A percentile compares a stretch with the other conserved stretches of the same genome.
These are phyloP conservation scores for Calephelis virginiensis DNA, from an alignment of 1,140 invertebrate species.

Conservation along the genomic window DNA sequence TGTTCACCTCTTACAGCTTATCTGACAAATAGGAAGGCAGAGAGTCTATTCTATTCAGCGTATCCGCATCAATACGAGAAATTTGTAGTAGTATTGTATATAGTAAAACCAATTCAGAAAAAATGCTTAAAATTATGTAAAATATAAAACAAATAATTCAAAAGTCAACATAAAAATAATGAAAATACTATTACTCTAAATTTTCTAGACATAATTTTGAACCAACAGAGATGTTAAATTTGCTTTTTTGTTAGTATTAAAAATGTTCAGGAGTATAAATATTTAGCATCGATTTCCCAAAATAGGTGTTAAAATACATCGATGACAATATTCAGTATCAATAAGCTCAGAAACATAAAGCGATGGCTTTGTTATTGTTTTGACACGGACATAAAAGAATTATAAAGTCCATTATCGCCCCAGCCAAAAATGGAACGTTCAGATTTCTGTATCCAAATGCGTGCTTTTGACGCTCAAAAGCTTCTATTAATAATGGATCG, in stretches of 20 bases:
- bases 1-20: too few species aligned
- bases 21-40: too few species aligned
- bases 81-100: too few species aligned
- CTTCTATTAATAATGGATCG: slow-evolving; percentile 38
- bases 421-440: slow-evolving; percentile 7
- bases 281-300: neutral
- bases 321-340: slow-evolving; percentile 8
- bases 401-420: slow-evolving; percentile 12
- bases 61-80: too few species aligned
- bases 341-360: neutral
- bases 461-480: slow-evolving; percentile 34
- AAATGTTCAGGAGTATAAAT: neutral
- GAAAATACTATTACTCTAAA: too few species aligned
- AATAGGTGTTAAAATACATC: neutral
- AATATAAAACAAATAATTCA: too few species aligned
- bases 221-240: too few species aligned
- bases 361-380: slow-evolving; percentile 11
- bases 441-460: slow-evolving; percentile 14
- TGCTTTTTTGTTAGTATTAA: neutral
- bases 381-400: slow-evolving; percentile 11
- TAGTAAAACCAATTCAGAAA: too few species aligned
- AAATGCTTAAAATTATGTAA: too few species aligned
- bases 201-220: too few species aligned
- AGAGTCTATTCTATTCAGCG: too few species aligned
- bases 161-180: too few species aligned